Evolutionary conservation across 1,140 invertebrate species (phyloP).

Genomic region (Drosophila mauritiana): DNA sequence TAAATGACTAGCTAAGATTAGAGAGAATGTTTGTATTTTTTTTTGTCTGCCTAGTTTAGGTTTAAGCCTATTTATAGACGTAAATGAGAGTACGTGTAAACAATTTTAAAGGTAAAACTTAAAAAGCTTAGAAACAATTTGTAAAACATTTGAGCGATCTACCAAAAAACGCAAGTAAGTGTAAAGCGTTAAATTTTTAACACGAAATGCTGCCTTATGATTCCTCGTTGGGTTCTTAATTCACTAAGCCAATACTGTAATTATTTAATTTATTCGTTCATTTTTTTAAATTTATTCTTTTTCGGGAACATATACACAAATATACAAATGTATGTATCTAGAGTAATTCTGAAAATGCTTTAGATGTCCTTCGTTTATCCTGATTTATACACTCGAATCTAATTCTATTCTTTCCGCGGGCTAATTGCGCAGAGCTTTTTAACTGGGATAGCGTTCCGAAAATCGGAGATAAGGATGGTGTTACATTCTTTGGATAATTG

Average conservation of each 20-base stretch:
- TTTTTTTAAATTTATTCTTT: conserved; percentile 35
- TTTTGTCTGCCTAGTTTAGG: conserved; percentile 66
- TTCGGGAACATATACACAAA: conserved; percentile 44
- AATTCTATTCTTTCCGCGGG: conserved; percentile 49
- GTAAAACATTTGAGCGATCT: conserved; percentile 75
- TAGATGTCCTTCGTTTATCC: conserved; percentile 55
- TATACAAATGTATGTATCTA: conserved; percentile 38
- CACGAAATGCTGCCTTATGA: conserved; percentile 81
- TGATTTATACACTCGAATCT: conserved; percentile 18
- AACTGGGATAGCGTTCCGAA: conserved; percentile 20
- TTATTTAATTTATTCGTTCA: conserved; percentile 22
- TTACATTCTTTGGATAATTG: conserved; percentile 57
- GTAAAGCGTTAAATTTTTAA: conserved; percentile 45
- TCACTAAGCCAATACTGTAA: conserved; percentile 63
- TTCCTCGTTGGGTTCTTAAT: conserved; percentile 78
- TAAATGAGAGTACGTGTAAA: conserved; percentile 33
- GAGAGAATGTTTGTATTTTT: conserved; percentile 59
- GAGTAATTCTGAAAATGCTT: conserved; percentile 53
- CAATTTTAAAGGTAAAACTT: conserved; percentile 53
- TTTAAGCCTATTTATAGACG: conserved; percentile 51
- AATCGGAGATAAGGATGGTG: conserved; percentile 16
- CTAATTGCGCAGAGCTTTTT: conserved; percentile 64
- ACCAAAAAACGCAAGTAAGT: conserved; percentile 42
- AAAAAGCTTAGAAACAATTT: conserved; percentile 75
- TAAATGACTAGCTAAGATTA: conserved; percentile 65